Evolutionary conservation across 1,140 invertebrate genomes (phyloP), one percentile per base, ranked within the genome.

Genomic region (Temnothorax longispinosus): DNA sequence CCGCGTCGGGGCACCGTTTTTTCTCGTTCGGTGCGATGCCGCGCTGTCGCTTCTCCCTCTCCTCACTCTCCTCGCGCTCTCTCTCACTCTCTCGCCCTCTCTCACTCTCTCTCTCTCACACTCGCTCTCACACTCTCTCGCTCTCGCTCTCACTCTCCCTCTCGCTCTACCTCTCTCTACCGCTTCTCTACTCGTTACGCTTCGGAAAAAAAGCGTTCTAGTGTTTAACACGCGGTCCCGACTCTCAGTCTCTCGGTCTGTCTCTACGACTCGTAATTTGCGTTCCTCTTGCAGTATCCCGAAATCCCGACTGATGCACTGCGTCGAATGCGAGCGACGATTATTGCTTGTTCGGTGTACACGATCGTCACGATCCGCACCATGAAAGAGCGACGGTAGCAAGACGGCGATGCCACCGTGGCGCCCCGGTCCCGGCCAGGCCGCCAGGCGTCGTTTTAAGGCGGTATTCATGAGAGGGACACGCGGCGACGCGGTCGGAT

Each of bases 291-390:
- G 78, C 87, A 86, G 91, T 87, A 88, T 86, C 62, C 75, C 72
- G 80, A 77, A 65, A 85, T 89, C 78, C 75, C 86, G 92, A 94
- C 89, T 92, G 93, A 94, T 92, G 92, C 92, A 94, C 94, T 93
- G 93, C 93, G 93, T 93, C 92, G 93, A 93, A 93, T 93, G 92
- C 93, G 86, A 85, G 80, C 88, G 88, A 92, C 92, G 89, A 92
- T 92, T 94, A 89, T 91, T 92, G 87, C 90, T 91, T 89, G 81
- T 85, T 91, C 65, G 85, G 91, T 89, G 77, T 89, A 89, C 87
- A 86, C 89, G n/a, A n/a, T n/a, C n/a, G n/a, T n/a, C n/a, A n/a
- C n/a, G 92, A 91, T 85, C 58, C 88, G 87, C 89, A 87, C 88
- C 89, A 91, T 88, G 86, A 93, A 93, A 75, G 87, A 87, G 69